phyloP scores from a whole-genome alignment of 2,113 vertebrate species.

The Equus quagga region DNA sequence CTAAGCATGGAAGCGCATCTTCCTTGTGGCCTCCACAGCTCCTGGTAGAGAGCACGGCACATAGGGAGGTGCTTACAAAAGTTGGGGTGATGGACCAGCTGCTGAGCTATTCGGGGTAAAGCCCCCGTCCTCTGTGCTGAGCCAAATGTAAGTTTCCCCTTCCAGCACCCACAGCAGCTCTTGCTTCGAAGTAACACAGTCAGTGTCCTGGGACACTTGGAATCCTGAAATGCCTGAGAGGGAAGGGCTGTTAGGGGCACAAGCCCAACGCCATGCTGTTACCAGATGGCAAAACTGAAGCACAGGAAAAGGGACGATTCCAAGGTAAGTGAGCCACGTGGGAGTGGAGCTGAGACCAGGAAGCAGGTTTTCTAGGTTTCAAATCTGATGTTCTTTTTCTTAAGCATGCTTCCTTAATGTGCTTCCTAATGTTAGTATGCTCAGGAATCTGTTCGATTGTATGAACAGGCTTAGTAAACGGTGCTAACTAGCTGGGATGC shows the following conservation, averaged over 20 bases:
- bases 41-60: background rate
- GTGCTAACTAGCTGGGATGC: background rate
- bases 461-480: background rate
- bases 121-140: background rate
- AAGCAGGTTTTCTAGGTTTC: background rate
- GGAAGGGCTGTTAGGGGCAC: too few species aligned
- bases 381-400: background rate
- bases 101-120: background rate
- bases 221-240: background rate
- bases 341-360: background rate
- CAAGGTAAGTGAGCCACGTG: background rate
- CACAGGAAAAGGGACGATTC: background rate
- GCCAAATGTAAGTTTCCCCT: background rate
- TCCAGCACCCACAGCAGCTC: background rate
- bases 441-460: rapidly evolving
- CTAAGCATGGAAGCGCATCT: background rate
- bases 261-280: too few species aligned
- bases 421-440: background rate
- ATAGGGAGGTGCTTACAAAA: background rate
- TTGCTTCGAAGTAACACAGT: background rate
- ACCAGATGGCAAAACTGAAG: background rate
- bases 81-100: background rate
- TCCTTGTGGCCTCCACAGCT: background rate
- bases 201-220: background rate
- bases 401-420: background rate